These are phyloP conservation scores for Acanthochromis polyacanthus DNA, from an alignment of 2,113 vertebrate genomes.

Conservation along the genomic window DNA sequence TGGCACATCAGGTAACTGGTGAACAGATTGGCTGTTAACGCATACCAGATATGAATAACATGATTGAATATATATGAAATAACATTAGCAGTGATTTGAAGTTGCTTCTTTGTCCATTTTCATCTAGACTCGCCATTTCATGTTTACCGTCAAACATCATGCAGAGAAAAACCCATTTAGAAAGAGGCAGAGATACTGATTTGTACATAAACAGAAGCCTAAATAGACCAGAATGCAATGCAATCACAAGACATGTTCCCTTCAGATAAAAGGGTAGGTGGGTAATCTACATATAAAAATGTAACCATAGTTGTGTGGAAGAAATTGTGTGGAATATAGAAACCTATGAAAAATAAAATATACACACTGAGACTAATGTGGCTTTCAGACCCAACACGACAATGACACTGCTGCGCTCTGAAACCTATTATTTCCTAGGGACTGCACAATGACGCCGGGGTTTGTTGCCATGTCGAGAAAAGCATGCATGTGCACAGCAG, in stretches of 20 bases:
- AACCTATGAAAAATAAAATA: no score
- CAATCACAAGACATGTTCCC: background rate
- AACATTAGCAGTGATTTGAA: background rate
- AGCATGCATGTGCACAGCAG: no score
- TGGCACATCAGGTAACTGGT: background rate
- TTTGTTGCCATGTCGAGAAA: no score
- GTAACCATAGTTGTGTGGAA: background rate
- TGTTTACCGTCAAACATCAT: background rate
- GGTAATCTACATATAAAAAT: background rate
- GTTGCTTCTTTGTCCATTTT: background rate
- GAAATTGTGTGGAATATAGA: background rate
- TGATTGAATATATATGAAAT: background rate
- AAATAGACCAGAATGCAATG: constrained; percentile 7
- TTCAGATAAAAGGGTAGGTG: background rate
- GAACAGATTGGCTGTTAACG: background rate
- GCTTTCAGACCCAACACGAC: no score
- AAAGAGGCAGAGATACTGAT: background rate
- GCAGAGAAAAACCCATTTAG: background rate
- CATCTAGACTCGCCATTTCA: background rate
- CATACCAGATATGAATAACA: background rate
- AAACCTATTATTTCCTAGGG: no score
- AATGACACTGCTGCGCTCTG: no score
- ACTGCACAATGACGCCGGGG: no score
- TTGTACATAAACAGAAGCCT: background rate
- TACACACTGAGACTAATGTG: no score